Evolutionary conservation across 2,888 invertebrate species (phyloP).

Genomic region (Dynastes grantii): DNA sequence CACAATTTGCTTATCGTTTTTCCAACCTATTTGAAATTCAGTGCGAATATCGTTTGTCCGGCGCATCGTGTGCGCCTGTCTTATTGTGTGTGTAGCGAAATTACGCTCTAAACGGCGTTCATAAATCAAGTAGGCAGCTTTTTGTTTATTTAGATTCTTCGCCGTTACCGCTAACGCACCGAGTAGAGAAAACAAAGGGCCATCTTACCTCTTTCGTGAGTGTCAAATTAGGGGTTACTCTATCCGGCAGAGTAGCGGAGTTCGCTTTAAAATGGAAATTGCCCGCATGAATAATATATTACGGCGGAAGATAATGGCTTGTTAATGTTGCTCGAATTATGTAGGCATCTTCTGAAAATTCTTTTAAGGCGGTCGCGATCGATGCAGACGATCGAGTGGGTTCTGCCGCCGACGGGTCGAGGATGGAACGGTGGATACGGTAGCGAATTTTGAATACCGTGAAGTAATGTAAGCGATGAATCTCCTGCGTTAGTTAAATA

Average conservation of each 20-base stretch:
- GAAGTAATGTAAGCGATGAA: no score
- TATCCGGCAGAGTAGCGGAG: neutral
- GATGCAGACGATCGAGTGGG: no score
- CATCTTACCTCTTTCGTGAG: slow-evolving; percentile 4
- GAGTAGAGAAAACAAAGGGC: neutral
- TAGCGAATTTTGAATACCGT: no score
- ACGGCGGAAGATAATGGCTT: no score
- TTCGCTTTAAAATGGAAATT: slow-evolving; percentile 7
- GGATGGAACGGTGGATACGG: no score
- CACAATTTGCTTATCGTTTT: no score
- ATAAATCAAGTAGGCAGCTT: slow-evolving; percentile 15
- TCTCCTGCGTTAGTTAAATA: no score
- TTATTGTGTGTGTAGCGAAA: slow-evolving; percentile 13
- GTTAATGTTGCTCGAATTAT: no score
- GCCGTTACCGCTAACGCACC: neutral
- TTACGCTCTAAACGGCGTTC: slow-evolving; percentile 7
- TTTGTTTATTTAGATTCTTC: neutral
- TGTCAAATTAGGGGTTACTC: slow-evolving; percentile 14
- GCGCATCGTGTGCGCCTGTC: neutral
- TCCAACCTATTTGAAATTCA: neutral
- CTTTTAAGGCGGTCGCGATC: no score
- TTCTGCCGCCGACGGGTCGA: no score
- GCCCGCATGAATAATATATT: no score
- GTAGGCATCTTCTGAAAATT: no score
- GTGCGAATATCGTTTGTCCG: neutral